phyloP scores from a whole-genome alignment of 1,140 invertebrate species.

The Drosophila simulans region DNA sequence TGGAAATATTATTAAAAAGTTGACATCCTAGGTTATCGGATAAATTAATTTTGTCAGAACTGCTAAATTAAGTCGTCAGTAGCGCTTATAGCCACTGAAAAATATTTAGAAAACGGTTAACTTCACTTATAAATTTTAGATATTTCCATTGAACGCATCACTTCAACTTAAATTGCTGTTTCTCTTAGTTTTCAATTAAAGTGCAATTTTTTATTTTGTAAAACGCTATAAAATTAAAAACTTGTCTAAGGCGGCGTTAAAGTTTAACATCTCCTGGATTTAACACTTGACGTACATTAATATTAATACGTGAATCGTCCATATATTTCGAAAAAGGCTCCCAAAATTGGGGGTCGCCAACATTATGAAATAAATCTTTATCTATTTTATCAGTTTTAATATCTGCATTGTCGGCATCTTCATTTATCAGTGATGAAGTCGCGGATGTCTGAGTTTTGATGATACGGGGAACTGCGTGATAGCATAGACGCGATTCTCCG shows the following conservation, averaged over 20 bases:
- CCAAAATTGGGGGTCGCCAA: slow-evolving; percentile 85
- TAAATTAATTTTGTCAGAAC: not conserved
- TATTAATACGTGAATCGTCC: slow-evolving; percentile 89
- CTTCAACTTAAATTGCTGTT: too few species aligned
- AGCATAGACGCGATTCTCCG: slow-evolving; percentile 89
- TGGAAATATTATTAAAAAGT: not conserved
- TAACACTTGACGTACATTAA: slow-evolving; percentile 91
- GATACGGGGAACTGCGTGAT: slow-evolving; percentile 94
- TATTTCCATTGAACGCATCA: too few species aligned
- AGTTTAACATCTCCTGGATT: slow-evolving; percentile 18
- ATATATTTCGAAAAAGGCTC: slow-evolving; percentile 86
- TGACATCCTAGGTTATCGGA: not conserved
- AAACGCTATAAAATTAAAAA: too few species aligned
- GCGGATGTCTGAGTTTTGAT: slow-evolving; percentile 86
- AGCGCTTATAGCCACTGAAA: too few species aligned
- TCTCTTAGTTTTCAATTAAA: too few species aligned
- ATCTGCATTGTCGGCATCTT: slow-evolving; percentile 7
- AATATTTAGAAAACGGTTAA: too few species aligned
- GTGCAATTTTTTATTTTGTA: too few species aligned
- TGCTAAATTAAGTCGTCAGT: not conserved
- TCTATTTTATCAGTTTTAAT: slow-evolving; percentile 26
- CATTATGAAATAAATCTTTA: slow-evolving; percentile 61
- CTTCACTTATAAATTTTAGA: too few species aligned
- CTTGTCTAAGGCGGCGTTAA: too few species aligned
- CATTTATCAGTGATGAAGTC: slow-evolving; percentile 70